These are phyloP conservation scores for Amphilophus citrinellus DNA, from an alignment of 2,113 vertebrate genomes.

Conservation along the genomic window DNA sequence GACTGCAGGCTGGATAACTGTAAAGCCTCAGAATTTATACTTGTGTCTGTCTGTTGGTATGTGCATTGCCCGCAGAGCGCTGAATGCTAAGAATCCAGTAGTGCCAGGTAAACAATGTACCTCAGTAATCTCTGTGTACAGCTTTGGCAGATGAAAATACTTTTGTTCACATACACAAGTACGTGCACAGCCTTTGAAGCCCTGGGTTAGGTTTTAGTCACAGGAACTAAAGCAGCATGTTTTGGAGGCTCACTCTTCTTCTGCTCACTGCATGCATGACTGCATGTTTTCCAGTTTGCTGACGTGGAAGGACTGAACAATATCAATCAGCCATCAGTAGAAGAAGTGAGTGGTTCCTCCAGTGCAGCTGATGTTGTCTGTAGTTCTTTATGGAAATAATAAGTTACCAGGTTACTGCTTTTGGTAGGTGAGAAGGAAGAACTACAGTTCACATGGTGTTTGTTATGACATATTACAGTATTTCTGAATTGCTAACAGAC, in stretches of 20 bases:
- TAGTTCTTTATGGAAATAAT: background rate
- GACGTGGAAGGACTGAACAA: slow-evolving; percentile 12
- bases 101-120: slow-evolving; percentile 17
- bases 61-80: background rate
- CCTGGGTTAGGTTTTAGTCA: background rate
- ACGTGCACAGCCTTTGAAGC: background rate
- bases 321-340: background rate
- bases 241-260: background rate
- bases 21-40: background rate
- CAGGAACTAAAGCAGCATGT: slow-evolving; percentile 29
- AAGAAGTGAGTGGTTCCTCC: slow-evolving; percentile 3
- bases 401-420: background rate
- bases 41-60: background rate
- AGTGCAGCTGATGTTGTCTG: background rate
- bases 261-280: background rate
- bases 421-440: background rate
- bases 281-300: background rate
- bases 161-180: background rate
- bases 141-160: slow-evolving; percentile 9
- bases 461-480: background rate
- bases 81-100: slow-evolving; percentile 2
- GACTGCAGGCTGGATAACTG: background rate
- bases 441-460: background rate
- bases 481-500: too few relatives aligned
- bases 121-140: background rate